phyloP scores from a whole-genome alignment of 2,113 vertebrate species.

The Chamaetylas fuelleborni region DNA sequence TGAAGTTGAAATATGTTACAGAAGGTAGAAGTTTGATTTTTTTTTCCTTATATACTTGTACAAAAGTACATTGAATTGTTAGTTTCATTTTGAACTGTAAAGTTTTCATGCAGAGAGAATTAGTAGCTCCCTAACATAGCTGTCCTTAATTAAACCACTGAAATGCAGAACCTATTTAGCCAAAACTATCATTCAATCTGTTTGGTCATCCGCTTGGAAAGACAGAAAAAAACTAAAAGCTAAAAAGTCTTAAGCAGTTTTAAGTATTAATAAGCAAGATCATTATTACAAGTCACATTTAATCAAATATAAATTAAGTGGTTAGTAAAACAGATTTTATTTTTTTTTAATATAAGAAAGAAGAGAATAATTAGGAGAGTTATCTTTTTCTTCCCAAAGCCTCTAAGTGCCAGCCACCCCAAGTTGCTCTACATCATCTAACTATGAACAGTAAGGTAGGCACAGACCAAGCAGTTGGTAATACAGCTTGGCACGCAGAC shows the following conservation, averaged over 20 bases:
- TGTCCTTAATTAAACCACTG: not conserved
- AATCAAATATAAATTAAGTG: not conserved
- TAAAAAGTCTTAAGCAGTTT: slow-evolving; percentile 74
- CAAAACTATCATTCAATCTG: not conserved
- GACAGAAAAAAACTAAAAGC: not conserved
- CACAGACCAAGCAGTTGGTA: slow-evolving; percentile 99
- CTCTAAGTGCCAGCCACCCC: slow-evolving; percentile 84
- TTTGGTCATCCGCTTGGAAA: not conserved
- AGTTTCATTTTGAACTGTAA: not conserved
- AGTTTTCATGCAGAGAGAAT: not conserved
- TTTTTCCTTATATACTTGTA: not conserved
- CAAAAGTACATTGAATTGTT: not conserved
- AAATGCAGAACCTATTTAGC: not conserved
- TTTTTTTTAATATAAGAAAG: not conserved
- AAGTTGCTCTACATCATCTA: slow-evolving; percentile 88
- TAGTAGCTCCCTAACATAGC: not conserved
- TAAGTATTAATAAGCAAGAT: not conserved
- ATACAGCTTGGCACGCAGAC: slow-evolving; percentile 99
- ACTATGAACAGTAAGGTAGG: slow-evolving; percentile 99
- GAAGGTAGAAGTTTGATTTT: not conserved
- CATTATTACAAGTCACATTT: not conserved
- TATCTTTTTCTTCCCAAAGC: slow-evolving; percentile 73
- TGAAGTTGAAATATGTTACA: not conserved
- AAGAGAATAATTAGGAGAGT: not conserved
- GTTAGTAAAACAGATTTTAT: slow-evolving; percentile 26